Conservation (phyloP, 2,797 vertebrate species). For the Anguilla pacifica region DNA sequence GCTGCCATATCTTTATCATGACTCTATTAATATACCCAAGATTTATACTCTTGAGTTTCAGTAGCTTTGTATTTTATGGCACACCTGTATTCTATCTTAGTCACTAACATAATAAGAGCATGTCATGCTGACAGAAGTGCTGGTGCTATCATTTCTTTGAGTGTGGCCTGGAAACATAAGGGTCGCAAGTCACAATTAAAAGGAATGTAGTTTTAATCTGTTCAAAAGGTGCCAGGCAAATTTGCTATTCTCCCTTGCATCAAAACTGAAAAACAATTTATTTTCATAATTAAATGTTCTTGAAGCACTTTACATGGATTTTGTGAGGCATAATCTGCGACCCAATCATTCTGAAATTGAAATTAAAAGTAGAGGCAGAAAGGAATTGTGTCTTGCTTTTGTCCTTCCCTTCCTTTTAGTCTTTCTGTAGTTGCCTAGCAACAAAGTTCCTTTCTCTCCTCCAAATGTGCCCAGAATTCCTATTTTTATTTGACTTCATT, state of each 20-base stretch:
- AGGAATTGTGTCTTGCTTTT: slow-evolving; percentile 18
- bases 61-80: neutral
- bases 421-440: slow-evolving; percentile 64
- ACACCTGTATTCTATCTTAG: neutral
- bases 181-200: neutral
- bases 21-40: neutral
- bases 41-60: neutral
- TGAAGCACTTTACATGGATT: slow-evolving; percentile 3
- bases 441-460: slow-evolving; percentile 43
- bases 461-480: slow-evolving; percentile 34
- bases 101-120: neutral
- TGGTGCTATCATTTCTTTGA: neutral
- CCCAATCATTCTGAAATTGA: slow-evolving; percentile 15
- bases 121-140: neutral
- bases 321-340: slow-evolving; percentile 12
- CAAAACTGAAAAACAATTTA: neutral
- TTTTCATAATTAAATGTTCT: slow-evolving; percentile 10
- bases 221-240: slow-evolving; percentile 8
- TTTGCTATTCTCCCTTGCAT: neutral
- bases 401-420: slow-evolving; percentile 44
- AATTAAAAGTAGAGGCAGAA: slow-evolving; percentile 19
- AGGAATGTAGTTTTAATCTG: neutral
- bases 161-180: neutral
- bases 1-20: neutral
- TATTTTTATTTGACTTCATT: slow-evolving; percentile 38